phyloP scores from a whole-genome alignment of 1,140 invertebrate species.

The Magallana ariakensis region DNA sequence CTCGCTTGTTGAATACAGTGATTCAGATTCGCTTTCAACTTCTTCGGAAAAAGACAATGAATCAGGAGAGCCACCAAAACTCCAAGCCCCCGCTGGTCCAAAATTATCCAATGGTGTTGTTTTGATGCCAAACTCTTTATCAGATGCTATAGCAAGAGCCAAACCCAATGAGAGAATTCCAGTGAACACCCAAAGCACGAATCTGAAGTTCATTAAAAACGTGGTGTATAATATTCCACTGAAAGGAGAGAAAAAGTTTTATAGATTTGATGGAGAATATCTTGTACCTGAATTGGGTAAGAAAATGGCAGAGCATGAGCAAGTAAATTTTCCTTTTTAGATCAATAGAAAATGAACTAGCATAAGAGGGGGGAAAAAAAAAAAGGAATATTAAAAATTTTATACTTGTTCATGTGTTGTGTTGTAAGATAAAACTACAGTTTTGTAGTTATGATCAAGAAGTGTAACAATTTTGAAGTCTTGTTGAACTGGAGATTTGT shows the following conservation, averaged over 20 bases:
- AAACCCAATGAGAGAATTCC: slow-evolving; percentile 4
- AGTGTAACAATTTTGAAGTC: too few relatives aligned
- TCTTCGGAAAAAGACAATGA: neutral
- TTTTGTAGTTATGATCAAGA: too few relatives aligned
- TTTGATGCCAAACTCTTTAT: neutral
- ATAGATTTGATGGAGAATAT: slow-evolving; percentile 22
- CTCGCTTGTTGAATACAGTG: neutral
- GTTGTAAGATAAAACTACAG: too few relatives aligned
- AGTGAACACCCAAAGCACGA: neutral
- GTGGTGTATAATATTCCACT: neutral
- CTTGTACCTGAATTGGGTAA: neutral
- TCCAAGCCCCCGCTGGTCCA: neutral
- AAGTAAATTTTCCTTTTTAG: too few relatives aligned
- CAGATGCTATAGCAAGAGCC: neutral
- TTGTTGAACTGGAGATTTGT: too few relatives aligned
- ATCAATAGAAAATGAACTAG: too few relatives aligned
- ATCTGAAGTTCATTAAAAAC: neutral
- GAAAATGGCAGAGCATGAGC: too few relatives aligned
- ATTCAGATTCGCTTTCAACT: neutral
- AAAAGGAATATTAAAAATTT: too few relatives aligned
- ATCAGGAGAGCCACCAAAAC: neutral
- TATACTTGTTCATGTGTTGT: too few relatives aligned
- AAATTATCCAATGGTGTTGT: neutral
- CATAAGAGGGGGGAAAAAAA: too few relatives aligned
- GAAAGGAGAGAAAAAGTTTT: neutral